Evolutionary conservation across 1,140 invertebrate genomes (phyloP).

Genomic region (Scylla paramamosain): DNA sequence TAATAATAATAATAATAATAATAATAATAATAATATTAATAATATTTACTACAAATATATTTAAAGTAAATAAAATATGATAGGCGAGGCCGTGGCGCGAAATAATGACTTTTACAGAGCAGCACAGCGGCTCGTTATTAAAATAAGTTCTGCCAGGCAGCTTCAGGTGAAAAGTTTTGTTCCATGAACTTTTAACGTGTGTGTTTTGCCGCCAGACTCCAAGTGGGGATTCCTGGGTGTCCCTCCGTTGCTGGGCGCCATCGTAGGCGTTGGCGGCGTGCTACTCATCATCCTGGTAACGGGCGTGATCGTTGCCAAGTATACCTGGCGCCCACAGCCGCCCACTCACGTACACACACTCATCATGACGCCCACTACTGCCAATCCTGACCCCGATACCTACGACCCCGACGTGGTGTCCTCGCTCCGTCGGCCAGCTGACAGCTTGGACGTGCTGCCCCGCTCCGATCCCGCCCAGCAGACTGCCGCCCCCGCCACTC

Average conservation of each 20-base stretch:
- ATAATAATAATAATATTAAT: no score
- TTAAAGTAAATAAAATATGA: background rate
- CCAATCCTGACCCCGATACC: conserved; percentile 17
- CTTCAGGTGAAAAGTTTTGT: background rate
- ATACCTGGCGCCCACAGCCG: conserved; percentile 23
- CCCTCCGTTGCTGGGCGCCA: conserved; percentile 59
- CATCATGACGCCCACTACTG: conserved; percentile 56
- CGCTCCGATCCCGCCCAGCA: background rate
- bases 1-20: no score
- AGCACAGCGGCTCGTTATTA: background rate
- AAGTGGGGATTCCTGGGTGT: conserved; percentile 46
- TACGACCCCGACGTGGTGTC: conserved; percentile 69
- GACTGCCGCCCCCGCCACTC: background rate
- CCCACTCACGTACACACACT: conserved; percentile 65
- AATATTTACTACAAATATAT: background rate
- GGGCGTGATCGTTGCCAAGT: conserved; percentile 54
- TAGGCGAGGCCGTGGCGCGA: background rate
- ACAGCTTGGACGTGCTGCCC: conserved; percentile 64
- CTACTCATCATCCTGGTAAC: conserved; percentile 56
- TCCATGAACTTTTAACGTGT: background rate
- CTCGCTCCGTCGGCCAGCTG: conserved; percentile 41
- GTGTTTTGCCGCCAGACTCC: conserved; percentile 25
- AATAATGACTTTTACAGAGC: background rate
- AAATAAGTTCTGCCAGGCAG: background rate
- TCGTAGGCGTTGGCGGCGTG: conserved; percentile 61